A percentile compares a stretch with the other conserved stretches of the same genome.
Conservation (phyloP, 2,797 vertebrate species). For the Apogon talboti region DNA sequence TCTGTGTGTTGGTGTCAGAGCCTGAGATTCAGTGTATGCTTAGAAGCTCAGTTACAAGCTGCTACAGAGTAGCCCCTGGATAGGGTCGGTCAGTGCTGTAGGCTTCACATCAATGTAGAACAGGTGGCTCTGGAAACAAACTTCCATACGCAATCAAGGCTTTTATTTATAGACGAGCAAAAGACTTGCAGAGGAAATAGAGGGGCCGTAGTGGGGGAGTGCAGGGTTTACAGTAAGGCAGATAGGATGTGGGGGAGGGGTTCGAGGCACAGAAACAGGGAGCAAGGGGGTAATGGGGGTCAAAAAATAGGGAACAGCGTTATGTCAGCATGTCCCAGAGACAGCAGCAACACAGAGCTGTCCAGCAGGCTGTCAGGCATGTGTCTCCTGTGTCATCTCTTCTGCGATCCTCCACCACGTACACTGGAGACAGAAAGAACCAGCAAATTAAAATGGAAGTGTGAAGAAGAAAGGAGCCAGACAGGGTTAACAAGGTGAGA, state of each 20-base stretch:
- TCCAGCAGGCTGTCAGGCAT: constrained; percentile 96
- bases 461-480: not conserved
- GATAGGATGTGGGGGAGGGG: constrained; percentile 20
- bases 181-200: constrained; percentile 29
- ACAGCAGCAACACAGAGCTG: constrained; percentile 96
- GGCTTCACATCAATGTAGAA: constrained; percentile 41
- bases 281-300: constrained; percentile 18
- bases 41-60: constrained; percentile 60
- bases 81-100: constrained; percentile 37
- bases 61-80: constrained; percentile 52
- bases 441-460: constrained; percentile 1
- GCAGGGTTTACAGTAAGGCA: constrained; percentile 53
- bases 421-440: constrained; percentile 80
- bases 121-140: constrained; percentile 20
- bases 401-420: constrained; percentile 93
- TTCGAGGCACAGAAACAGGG: constrained; percentile 66
- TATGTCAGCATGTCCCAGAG: constrained; percentile 98
- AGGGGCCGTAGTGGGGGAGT: constrained; percentile 21
- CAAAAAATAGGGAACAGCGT: constrained; percentile 28
- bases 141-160: constrained; percentile 36
- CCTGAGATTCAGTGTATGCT: constrained; percentile 58
- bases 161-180: constrained; percentile 52
- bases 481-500: not conserved
- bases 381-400: constrained; percentile 88
- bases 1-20: constrained; percentile 12